phyloP scores from a whole-genome alignment of 30 jellyfish, hydroid and myxozoan species.

The Aurelia sp. region DNA sequence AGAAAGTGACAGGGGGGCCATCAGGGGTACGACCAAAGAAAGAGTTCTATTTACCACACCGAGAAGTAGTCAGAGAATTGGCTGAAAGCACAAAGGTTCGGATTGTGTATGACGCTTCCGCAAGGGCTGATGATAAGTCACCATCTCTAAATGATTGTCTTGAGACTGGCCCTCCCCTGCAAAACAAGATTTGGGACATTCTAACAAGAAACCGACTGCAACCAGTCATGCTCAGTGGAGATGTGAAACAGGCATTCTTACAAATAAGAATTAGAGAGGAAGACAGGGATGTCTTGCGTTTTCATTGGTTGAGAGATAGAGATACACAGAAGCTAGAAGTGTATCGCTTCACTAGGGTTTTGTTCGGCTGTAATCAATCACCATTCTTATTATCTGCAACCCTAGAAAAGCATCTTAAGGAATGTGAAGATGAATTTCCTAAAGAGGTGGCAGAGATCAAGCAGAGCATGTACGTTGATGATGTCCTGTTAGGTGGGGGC shows the following conservation, averaged over 20 bases:
- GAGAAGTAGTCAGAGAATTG: conserved; percentile 17
- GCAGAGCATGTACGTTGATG: not conserved
- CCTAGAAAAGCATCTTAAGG: conserved; percentile 30
- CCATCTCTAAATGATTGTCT: conserved; percentile 70
- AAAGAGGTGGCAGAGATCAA: conserved; percentile 39
- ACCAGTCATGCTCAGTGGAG: conserved; percentile 32
- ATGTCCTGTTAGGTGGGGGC: conserved; percentile 53
- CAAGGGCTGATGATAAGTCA: conserved; percentile 14
- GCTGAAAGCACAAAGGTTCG: conserved; percentile 51
- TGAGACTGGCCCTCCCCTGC: conserved; percentile 74
- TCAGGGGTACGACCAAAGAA: not conserved
- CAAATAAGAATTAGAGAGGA: conserved; percentile 29
- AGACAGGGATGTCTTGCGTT: conserved; percentile 51
- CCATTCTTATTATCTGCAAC: conserved; percentile 68
- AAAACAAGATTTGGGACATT: conserved; percentile 40
- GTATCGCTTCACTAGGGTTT: conserved; percentile 46
- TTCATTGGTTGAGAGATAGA: conserved; percentile 61
- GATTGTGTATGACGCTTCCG: conserved; percentile 62
- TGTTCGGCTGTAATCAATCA: conserved; percentile 52
- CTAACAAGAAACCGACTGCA: conserved; percentile 37
- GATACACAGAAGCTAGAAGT: conserved; percentile 3
- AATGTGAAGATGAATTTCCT: conserved; percentile 4
- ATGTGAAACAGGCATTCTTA: conserved; percentile 38
- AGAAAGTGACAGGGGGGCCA: conserved; percentile 15
- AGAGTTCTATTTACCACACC: conserved; percentile 60